These are phyloP conservation scores for Allophyes oxyacanthae DNA, from an alignment of 2,888 invertebrate species.

Conservation along the genomic window DNA sequence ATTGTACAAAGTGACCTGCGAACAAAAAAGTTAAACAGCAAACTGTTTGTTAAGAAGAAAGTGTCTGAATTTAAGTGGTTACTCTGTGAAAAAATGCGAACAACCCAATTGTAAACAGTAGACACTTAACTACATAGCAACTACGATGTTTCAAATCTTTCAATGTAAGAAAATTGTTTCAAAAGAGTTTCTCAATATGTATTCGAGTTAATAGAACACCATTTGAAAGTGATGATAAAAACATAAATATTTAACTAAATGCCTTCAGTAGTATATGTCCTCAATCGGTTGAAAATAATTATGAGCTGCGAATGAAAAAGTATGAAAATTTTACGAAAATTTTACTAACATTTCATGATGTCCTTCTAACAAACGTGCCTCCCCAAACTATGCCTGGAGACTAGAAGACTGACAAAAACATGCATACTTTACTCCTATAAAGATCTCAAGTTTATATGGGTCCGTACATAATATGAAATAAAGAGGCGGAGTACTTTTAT, in stretches of 20 bases:
- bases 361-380: conserved; percentile 24
- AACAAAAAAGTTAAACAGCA: conserved; percentile 48
- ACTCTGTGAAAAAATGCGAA: conserved; percentile 43
- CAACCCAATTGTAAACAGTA: conserved; percentile 40
- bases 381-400: conserved; percentile 23
- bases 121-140: conserved; percentile 27
- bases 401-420: conserved; percentile 27
- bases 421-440: conserved; percentile 40
- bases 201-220: conserved; percentile 19
- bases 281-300: conserved; percentile 18
- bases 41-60: conserved; percentile 52
- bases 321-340: conserved; percentile 17
- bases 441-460: conserved; percentile 43
- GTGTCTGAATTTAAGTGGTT: conserved; percentile 44
- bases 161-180: conserved; percentile 27
- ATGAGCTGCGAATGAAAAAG: conserved; percentile 25
- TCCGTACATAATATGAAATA: conserved; percentile 41
- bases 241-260: conserved; percentile 24
- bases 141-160: conserved; percentile 28
- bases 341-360: conserved; percentile 23
- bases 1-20: conserved; percentile 61
- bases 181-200: conserved; percentile 29
- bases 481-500: conserved; percentile 32
- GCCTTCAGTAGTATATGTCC: conserved; percentile 16
- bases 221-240: conserved; percentile 27